A percentile compares a stretch with the other conserved stretches of the same genome.
Evolutionary conservation across 2,888 invertebrate species (phyloP).

Genomic region (Platycheirus rosarum): DNA sequence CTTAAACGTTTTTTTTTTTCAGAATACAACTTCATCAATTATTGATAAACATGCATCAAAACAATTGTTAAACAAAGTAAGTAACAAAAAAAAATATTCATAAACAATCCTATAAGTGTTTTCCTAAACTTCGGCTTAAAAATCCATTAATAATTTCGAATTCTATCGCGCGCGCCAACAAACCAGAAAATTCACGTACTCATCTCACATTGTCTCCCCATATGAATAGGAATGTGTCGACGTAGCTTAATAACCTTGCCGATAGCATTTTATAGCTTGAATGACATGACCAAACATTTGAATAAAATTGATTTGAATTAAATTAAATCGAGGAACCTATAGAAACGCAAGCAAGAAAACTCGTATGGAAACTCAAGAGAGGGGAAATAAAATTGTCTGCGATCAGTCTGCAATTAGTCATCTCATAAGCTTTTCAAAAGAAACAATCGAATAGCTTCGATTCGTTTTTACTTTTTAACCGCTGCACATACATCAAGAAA

Average conservation of each 20-base stretch:
- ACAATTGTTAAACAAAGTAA: slow-evolving; percentile 10
- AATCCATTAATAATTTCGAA: slow-evolving; percentile 2
- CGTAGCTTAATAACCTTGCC: not conserved
- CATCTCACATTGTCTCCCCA: slow-evolving; percentile 4
- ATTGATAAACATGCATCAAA: slow-evolving; percentile 1
- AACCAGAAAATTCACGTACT: not conserved
- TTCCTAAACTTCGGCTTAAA: not conserved
- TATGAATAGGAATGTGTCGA: slow-evolving; percentile 14
- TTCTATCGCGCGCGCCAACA: slow-evolving; percentile 1
- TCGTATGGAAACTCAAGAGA: slow-evolving; percentile 3
- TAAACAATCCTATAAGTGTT: too few species aligned
- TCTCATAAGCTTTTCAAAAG: slow-evolving; percentile 7
- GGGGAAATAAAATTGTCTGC: slow-evolving; percentile 43
- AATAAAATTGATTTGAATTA: slow-evolving; percentile 22
- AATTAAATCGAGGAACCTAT: slow-evolving; percentile 44
- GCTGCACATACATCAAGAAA: slow-evolving; percentile 16
- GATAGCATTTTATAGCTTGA: not conserved
- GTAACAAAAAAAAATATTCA: too few species aligned
- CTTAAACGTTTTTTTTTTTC: slow-evolving; percentile 3
- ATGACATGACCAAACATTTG: not conserved
- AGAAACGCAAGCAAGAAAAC: slow-evolving; percentile 44
- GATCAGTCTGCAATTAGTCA: slow-evolving; percentile 67
- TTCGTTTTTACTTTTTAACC: not conserved
- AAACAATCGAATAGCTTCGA: not conserved
- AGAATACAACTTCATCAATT: slow-evolving; percentile 2